These are phyloP conservation scores for Sminthurides bifidus DNA, from an alignment of 1,140 invertebrate species.

Conservation along the genomic window DNA sequence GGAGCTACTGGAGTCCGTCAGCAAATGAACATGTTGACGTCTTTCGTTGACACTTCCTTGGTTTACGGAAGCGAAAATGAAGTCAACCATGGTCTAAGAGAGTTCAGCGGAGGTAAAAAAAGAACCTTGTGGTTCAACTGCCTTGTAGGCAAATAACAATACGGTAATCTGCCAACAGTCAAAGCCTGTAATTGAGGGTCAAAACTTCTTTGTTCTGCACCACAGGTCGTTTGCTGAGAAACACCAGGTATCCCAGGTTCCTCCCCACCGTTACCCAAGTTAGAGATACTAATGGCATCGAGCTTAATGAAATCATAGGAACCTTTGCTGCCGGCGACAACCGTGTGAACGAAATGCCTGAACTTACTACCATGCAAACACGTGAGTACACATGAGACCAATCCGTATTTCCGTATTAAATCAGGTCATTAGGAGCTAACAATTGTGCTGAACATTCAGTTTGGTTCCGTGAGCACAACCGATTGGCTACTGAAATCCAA, in stretches of 20 bases:
- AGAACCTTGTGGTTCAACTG: neutral
- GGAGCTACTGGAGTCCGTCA: conserved; percentile 45
- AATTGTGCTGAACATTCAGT: conserved; percentile 5
- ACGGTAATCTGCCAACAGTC: conserved; percentile 37
- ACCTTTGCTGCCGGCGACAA: conserved; percentile 28
- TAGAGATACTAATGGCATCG: conserved; percentile 12
- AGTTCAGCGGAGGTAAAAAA: conserved; percentile 42
- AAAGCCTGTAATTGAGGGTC: conserved; percentile 64
- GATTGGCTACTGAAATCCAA: conserved; percentile 21
- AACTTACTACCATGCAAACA: conserved; percentile 23
- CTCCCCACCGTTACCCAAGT: conserved; percentile 19
- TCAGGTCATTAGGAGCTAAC: neutral
- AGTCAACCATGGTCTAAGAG: conserved; percentile 67
- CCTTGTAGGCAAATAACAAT: neutral
- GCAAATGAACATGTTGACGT: conserved; percentile 93
- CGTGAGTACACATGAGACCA: conserved; percentile 7
- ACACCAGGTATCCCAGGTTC: conserved; percentile 7
- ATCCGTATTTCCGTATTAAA: too few species aligned
- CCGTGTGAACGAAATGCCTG: conserved; percentile 29
- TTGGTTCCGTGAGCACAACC: conserved; percentile 30
- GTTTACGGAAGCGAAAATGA: conserved; percentile 85
- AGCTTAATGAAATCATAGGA: conserved; percentile 20
- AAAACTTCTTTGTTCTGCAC: conserved; percentile 58
- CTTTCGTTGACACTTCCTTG: conserved; percentile 86
- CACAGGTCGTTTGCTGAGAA: conserved; percentile 15